Percentiles rank a stretch among this genome's conserved stretches.
Conservation (phyloP, 2,888 invertebrate genomes). For the Cephus rjabovi region DNA sequence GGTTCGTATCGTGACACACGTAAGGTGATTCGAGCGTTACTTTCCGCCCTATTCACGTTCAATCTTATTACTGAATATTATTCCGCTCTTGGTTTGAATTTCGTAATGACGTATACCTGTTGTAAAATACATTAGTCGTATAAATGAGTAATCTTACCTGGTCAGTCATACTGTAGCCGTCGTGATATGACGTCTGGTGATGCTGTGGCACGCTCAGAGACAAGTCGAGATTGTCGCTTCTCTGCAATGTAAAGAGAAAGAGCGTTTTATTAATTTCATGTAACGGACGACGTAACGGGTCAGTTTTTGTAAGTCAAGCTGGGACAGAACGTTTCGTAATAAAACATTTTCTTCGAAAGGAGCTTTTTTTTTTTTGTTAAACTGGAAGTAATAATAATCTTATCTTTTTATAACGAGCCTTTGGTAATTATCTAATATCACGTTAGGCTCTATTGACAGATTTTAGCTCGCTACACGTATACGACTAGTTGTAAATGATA, state of each 20-base stretch:
- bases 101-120: background rate
- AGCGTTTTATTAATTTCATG: background rate
- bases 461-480: background rate
- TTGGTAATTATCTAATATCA: background rate
- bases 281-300: background rate
- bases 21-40: background rate
- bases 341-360: background rate
- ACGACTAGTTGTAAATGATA: background rate
- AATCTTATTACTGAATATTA: background rate
- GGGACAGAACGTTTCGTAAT: background rate
- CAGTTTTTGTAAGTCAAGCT: background rate
- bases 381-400: no score
- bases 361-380: no score
- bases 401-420: background rate
- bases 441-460: no score
- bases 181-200: constrained; percentile 68
- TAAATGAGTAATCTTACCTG: constrained; percentile 70
- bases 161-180: constrained; percentile 82
- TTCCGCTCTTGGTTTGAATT: background rate
- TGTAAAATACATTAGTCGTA: background rate
- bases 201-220: constrained; percentile 77
- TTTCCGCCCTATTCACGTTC: background rate
- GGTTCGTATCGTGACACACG: background rate
- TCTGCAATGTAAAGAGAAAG: constrained; percentile 72
- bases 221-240: constrained; percentile 81